Conservation (phyloP, 2,113 vertebrate species). For the Guaruba guarouba region DNA sequence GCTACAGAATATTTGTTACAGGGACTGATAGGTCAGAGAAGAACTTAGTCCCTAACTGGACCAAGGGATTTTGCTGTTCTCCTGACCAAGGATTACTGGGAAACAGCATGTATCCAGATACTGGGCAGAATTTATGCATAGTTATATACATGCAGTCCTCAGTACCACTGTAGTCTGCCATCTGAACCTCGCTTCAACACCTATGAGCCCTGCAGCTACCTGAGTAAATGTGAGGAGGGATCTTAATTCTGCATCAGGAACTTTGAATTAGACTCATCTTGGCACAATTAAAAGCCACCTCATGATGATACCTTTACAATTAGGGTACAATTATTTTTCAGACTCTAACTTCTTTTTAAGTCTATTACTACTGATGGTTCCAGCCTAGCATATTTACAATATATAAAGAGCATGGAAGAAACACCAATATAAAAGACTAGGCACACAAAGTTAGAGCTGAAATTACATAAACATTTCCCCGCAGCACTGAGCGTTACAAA, state of each 20-base stretch:
- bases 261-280: not conserved
- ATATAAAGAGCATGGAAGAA: not conserved
- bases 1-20: not conserved
- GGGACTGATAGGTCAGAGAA: accelerated
- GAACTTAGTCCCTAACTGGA: not conserved
- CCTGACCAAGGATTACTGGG: not conserved
- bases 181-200: not conserved
- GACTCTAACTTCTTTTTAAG: not conserved
- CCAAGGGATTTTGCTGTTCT: not conserved
- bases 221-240: not conserved
- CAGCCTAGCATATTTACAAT: not conserved
- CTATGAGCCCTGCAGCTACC: not conserved
- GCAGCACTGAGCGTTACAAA: not conserved
- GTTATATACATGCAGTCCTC: not conserved
- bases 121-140: accelerated
- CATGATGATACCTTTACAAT: not conserved
- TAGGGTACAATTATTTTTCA: not conserved
- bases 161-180: not conserved
- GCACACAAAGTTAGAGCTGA: not conserved
- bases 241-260: not conserved
- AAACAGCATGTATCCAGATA: not conserved
- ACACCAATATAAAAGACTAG: not conserved
- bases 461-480: not conserved
- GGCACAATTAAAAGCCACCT: not conserved
- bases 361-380: not conserved